phyloP scores from a whole-genome alignment of 2,113 vertebrate genomes.

The Eolophus roseicapilla region DNA sequence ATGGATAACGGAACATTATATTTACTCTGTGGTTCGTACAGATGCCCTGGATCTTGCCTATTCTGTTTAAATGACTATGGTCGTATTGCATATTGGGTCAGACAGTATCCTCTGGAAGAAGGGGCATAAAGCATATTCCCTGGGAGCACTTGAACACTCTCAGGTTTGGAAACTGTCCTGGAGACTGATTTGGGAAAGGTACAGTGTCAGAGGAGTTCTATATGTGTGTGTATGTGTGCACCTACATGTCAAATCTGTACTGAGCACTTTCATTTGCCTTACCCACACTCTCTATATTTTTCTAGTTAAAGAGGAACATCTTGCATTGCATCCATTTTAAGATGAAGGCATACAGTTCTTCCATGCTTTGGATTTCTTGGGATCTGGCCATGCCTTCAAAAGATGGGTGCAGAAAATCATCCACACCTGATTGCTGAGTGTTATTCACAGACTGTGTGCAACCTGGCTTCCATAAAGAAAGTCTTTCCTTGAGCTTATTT shows the following conservation, averaged over 20 bases:
- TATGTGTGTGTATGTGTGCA: neutral
- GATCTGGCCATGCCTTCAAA: neutral
- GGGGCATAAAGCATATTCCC: neutral
- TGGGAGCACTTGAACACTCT: neutral
- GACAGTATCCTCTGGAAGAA: neutral
- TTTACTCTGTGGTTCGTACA: neutral
- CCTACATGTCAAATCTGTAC: neutral
- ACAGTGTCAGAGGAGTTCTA: accelerated
- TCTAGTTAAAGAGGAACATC: neutral
- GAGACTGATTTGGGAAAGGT: neutral
- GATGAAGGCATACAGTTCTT: neutral
- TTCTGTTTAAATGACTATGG: neutral
- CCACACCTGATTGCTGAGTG: neutral
- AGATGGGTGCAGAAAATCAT: neutral
- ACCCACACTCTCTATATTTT: neutral
- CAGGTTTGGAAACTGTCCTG: neutral
- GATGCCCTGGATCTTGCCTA: neutral
- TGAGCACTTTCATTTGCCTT: neutral
- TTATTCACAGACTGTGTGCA: neutral
- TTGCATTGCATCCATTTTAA: neutral
- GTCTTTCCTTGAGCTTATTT: neutral
- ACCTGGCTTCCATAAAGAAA: neutral
- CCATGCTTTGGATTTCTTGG: neutral
- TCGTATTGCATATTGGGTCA: neutral
- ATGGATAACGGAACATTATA: neutral